Conservation (phyloP, 2,113 vertebrate species). For the Ciconia boyciana region DNA sequence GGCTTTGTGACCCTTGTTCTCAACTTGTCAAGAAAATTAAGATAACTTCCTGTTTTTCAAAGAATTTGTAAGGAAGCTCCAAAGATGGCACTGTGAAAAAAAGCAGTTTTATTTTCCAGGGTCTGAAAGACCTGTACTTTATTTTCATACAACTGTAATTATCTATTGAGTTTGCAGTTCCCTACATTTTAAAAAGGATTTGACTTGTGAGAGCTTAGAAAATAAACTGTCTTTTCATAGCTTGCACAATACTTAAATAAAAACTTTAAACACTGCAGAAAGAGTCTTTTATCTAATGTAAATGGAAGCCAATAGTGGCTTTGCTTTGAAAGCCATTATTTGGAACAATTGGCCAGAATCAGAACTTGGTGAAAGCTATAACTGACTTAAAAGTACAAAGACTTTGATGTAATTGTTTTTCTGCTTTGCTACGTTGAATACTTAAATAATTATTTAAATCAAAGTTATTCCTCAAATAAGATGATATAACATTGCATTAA, state of each 20-base stretch:
- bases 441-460: neutral
- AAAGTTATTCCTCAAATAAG: neutral
- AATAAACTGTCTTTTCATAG: neutral
- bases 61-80: neutral
- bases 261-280: neutral
- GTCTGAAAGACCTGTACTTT: neutral
- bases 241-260: neutral
- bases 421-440: neutral
- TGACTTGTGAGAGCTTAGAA: neutral
- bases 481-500: neutral
- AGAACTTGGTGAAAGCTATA: neutral
- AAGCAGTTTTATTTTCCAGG: neutral
- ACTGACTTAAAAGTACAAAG: neutral
- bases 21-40: neutral
- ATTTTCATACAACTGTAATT: constrained; percentile 2
- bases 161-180: neutral
- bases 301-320: neutral
- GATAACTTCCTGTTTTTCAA: neutral
- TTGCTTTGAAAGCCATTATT: neutral
- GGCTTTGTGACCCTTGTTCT: neutral
- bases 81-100: neutral
- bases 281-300: neutral
- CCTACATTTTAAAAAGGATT: neutral
- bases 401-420: neutral
- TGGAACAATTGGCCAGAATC: neutral